These are phyloP conservation scores for Trachemys scripta DNA, from an alignment of 2,113 vertebrate species.

Conservation along the genomic window DNA sequence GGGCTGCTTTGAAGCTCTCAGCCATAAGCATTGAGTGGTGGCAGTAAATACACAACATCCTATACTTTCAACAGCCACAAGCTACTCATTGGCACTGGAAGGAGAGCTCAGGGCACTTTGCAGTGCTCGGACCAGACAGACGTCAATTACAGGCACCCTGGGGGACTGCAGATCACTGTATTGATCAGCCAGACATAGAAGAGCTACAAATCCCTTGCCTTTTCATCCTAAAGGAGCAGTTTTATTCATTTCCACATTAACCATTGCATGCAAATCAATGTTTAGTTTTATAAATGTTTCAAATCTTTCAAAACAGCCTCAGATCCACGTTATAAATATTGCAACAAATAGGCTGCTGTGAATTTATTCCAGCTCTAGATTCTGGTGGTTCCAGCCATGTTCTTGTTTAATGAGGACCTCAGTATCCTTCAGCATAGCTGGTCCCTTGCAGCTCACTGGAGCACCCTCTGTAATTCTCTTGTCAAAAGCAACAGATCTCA, in stretches of 20 bases:
- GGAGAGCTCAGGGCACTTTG: not conserved
- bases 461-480: not conserved
- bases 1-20: not conserved
- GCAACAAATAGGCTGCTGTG: not conserved
- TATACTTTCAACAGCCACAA: rapidly evolving
- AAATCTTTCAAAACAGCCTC: not conserved
- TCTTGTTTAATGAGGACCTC: not conserved
- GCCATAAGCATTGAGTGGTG: not conserved
- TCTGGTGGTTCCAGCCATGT: rapidly evolving
- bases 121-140: not conserved
- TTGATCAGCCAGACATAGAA: not conserved
- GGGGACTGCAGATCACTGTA: not conserved
- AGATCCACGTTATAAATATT: not conserved
- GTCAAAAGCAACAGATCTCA: not conserved
- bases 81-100: not conserved
- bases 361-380: not conserved
- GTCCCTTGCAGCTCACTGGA: not conserved
- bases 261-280: not conserved
- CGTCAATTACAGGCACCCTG: not conserved
- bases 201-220: not conserved
- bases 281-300: not conserved
- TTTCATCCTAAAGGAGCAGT: not conserved
- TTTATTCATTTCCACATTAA: not conserved
- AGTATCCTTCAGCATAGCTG: not conserved
- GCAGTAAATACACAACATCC: not conserved